Evolutionary conservation across 2,888 invertebrate genomes (phyloP).

Genomic region (Boloria euphrosyne): DNA sequence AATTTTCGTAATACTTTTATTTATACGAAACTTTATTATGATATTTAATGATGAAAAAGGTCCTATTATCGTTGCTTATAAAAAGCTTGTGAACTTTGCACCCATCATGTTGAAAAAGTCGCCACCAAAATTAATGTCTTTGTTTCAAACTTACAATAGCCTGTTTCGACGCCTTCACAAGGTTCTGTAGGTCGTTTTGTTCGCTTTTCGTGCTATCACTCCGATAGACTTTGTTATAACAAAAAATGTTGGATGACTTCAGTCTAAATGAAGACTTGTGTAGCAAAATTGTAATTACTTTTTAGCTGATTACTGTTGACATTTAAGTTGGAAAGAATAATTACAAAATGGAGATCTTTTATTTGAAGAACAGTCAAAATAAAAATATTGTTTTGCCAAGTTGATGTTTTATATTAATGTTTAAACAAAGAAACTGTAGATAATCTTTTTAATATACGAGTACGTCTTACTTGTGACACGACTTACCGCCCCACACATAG

Average conservation of each 20-base stretch:
- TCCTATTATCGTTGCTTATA: slow-evolving; percentile 8
- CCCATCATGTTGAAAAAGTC: slow-evolving; percentile 42
- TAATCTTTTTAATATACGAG: too few relatives aligned
- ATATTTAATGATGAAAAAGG: not conserved
- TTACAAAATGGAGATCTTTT: not conserved
- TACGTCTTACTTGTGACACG: too few relatives aligned
- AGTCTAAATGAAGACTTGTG: slow-evolving; percentile 16
- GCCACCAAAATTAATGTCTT: slow-evolving; percentile 46
- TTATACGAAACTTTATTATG: too few relatives aligned
- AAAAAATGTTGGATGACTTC: slow-evolving; percentile 1
- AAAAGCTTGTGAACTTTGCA: slow-evolving; percentile 35
- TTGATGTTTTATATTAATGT: too few relatives aligned
- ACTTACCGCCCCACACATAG: too few relatives aligned
- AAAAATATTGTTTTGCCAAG: too few relatives aligned
- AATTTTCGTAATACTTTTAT: too few relatives aligned
- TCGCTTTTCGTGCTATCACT: slow-evolving; percentile 14
- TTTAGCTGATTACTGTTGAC: slow-evolving; percentile 23
- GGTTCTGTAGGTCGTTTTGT: slow-evolving; percentile 19
- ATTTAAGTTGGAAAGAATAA: slow-evolving; percentile 10
- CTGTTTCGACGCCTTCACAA: slow-evolving; percentile 33
- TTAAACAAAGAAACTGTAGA: too few relatives aligned
- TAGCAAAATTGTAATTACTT: slow-evolving; percentile 25
- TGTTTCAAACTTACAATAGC: slow-evolving; percentile 42
- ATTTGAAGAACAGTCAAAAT: not conserved
- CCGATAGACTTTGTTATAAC: slow-evolving; percentile 8